Conservation (phyloP, 2,888 invertebrate species). For the Heliothis peltigera region DNA sequence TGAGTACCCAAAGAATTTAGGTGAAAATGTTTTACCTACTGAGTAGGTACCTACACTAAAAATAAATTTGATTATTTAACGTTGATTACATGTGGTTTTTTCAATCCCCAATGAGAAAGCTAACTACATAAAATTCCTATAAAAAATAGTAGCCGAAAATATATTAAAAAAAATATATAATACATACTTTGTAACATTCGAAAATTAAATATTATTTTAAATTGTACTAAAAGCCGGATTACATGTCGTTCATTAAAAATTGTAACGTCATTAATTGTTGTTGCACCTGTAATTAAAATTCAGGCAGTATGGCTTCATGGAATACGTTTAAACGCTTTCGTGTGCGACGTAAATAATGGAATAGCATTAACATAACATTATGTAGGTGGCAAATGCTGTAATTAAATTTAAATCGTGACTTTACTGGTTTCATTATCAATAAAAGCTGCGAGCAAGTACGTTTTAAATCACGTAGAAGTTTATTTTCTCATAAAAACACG, state of each 20-base stretch:
- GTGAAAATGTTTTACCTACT: too few relatives aligned
- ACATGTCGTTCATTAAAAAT: not conserved
- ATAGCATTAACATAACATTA: conserved; percentile 21
- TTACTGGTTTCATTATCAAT: conserved; percentile 4
- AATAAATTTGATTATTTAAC: too few relatives aligned
- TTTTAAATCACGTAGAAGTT: not conserved
- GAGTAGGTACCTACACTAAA: too few relatives aligned
- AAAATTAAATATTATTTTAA: not conserved
- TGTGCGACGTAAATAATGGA: conserved; percentile 26
- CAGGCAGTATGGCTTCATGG: conserved; percentile 6
- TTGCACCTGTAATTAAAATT: conserved; percentile 22
- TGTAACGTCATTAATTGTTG: conserved; percentile 3
- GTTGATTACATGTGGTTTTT: too few relatives aligned
- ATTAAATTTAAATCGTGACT: not conserved
- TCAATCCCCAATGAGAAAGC: too few relatives aligned
- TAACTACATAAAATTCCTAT: too few relatives aligned
- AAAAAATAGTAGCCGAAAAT: too few relatives aligned
- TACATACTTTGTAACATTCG: not conserved
- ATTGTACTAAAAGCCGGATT: conserved; percentile 4
- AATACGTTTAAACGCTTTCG: conserved; percentile 19
- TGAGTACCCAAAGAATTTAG: too few relatives aligned
- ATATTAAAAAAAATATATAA: not conserved
- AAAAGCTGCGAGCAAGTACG: not conserved
- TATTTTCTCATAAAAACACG: too few relatives aligned
- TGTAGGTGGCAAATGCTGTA: conserved; percentile 14